A percentile compares a stretch with the other conserved stretches of the same genome.
These are phyloP conservation scores for Lonchura striata DNA, from an alignment of 2,113 vertebrate genomes.

Conservation along the genomic window DNA sequence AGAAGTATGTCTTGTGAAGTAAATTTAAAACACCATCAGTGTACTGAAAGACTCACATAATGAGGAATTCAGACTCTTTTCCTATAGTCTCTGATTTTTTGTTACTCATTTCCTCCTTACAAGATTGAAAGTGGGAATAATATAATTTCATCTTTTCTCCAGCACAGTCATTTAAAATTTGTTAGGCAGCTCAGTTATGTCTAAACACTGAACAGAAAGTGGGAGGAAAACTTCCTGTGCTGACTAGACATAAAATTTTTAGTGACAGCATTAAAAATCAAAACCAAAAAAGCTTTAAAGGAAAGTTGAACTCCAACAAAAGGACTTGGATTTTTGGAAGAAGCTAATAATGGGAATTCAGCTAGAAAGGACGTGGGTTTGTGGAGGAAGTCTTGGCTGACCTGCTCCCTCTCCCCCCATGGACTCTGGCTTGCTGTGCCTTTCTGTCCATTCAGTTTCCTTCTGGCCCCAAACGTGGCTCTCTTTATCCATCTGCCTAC, in stretches of 20 bases:
- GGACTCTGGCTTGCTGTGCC: neutral
- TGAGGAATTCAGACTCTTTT: neutral
- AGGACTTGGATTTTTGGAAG: neutral
- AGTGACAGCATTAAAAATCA: neutral
- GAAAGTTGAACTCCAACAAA: neutral
- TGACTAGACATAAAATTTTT: neutral
- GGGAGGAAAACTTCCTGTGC: neutral
- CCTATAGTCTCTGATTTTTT: neutral
- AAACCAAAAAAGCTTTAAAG: neutral
- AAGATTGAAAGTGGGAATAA: neutral
- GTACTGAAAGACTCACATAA: neutral
- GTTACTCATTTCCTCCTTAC: neutral
- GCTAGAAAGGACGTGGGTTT: neutral
- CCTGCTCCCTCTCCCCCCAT: fast-evolving
- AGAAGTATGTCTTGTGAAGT: neutral
- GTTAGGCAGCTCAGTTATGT: neutral
- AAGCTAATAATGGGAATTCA: neutral
- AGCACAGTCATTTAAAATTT: neutral
- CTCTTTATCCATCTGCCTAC: neutral
- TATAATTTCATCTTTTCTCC: neutral
- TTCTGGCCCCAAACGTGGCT: neutral
- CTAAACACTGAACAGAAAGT: neutral
- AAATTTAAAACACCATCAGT: neutral
- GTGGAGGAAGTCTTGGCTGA: neutral
- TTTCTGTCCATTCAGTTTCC: neutral